phyloP scores from a whole-genome alignment of 2,113 vertebrate species.

The Apeltes quadracus region DNA sequence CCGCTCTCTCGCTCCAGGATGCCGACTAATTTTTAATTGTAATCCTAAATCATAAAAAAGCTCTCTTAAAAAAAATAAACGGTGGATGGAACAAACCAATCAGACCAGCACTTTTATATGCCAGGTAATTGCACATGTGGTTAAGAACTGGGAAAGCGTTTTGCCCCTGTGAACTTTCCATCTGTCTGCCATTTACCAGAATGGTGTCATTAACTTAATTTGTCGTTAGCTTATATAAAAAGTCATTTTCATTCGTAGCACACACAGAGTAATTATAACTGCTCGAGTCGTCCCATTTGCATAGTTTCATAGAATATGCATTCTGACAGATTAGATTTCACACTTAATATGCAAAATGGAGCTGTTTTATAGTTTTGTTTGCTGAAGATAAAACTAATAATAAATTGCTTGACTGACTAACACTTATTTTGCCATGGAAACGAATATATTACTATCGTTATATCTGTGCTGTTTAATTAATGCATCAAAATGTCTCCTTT shows the following conservation, averaged over 20 bases:
- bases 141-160: slow-evolving; percentile 67
- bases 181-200: slow-evolving; percentile 73
- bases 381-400: slow-evolving; percentile 41
- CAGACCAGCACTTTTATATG: slow-evolving; percentile 36
- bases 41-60: slow-evolving; percentile 8
- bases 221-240: slow-evolving; percentile 57
- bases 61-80: slow-evolving; percentile 13
- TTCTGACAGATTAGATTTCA: slow-evolving; percentile 54
- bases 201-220: slow-evolving; percentile 70
- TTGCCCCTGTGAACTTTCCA: slow-evolving; percentile 71
- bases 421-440: slow-evolving; percentile 15
- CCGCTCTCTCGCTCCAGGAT: slow-evolving; percentile 11
- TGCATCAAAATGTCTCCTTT: slow-evolving; percentile 4
- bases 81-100: slow-evolving; percentile 34
- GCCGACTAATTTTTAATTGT: slow-evolving; percentile 9
- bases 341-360: slow-evolving; percentile 58
- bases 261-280: slow-evolving; percentile 61
- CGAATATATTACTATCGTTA: slow-evolving; percentile 16
- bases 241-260: slow-evolving; percentile 58
- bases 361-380: slow-evolving; percentile 44
- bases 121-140: slow-evolving; percentile 66
- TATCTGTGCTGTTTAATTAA: slow-evolving; percentile 6
- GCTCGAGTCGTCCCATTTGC: slow-evolving; percentile 60
- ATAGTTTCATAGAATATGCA: slow-evolving; percentile 50
- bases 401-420: slow-evolving; percentile 21